Evolutionary conservation across 2,113 vertebrate species (phyloP).

Genomic region (Vulpes vulpes): DNA sequence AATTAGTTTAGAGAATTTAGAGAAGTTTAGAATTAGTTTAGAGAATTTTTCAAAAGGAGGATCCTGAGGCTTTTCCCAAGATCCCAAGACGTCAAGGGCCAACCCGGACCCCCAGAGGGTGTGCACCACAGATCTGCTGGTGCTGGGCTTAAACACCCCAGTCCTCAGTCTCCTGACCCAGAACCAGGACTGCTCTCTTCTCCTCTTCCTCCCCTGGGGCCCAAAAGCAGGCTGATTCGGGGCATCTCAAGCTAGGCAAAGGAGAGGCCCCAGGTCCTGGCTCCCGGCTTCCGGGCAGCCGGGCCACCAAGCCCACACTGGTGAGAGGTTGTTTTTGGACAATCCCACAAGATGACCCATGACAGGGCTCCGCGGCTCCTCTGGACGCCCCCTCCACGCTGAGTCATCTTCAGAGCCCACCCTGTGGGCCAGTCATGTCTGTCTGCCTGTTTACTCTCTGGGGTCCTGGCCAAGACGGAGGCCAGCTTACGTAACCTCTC

Average conservation of each 20-base stretch:
- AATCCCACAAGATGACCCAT: background rate
- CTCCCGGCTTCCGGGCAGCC: accelerated
- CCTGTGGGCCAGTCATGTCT: accelerated
- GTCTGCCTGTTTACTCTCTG: background rate
- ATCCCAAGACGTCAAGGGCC: accelerated
- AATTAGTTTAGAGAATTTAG: no score
- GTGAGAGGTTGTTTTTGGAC: background rate
- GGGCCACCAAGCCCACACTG: background rate
- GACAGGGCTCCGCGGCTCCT: accelerated
- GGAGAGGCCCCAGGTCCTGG: background rate
- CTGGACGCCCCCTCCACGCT: accelerated
- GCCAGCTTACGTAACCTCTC: accelerated
- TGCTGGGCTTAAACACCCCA: accelerated
- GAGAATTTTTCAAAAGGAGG: background rate
- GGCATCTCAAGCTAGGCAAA: background rate
- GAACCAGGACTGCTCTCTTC: accelerated
- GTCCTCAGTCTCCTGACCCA: background rate
- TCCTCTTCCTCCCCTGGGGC: background rate
- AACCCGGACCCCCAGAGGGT: accelerated
- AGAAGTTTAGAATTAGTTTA: no score
- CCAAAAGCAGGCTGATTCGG: background rate
- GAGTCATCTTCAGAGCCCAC: background rate
- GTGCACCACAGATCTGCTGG: accelerated
- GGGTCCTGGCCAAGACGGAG: accelerated
- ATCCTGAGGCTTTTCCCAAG: background rate